These are phyloP conservation scores for Trochalopteron elliotii DNA, from an alignment of 2,113 vertebrate genomes.

Conservation along the genomic window DNA sequence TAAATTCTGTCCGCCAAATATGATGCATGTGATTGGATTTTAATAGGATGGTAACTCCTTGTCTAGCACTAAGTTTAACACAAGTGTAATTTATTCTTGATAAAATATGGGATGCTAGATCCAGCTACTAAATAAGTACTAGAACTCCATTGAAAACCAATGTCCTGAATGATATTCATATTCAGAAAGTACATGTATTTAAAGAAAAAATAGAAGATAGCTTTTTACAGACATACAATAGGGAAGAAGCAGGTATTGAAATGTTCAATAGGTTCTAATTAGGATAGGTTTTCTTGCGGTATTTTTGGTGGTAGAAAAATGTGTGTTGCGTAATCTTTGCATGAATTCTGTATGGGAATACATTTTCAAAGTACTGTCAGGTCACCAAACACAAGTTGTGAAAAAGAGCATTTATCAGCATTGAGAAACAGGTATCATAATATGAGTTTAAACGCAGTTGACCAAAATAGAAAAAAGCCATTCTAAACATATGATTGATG, in stretches of 20 bases:
- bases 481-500: background rate
- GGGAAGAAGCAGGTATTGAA: background rate
- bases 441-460: background rate
- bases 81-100: conserved; percentile 46
- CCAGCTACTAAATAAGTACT: conserved; percentile 28
- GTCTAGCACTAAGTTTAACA: conserved; percentile 51
- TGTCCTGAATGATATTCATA: background rate
- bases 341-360: background rate
- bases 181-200: conserved; percentile 3
- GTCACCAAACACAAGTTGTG: background rate
- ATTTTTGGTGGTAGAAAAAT: background rate
- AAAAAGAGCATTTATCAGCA: background rate
- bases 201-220: conserved; percentile 25
- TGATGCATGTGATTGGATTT: conserved; percentile 61
- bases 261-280: background rate
- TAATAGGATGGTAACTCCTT: conserved; percentile 51
- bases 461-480: background rate
- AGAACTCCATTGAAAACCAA: conserved; percentile 18
- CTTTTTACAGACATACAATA: background rate
- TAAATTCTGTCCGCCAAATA: conserved; percentile 57
- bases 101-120: background rate
- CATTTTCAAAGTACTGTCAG: background rate
- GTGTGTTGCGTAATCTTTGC: background rate
- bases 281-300: background rate
- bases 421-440: background rate